Evolutionary conservation across 2,797 vertebrate species (phyloP).

Genomic region (Gymnocypris eckloni): DNA sequence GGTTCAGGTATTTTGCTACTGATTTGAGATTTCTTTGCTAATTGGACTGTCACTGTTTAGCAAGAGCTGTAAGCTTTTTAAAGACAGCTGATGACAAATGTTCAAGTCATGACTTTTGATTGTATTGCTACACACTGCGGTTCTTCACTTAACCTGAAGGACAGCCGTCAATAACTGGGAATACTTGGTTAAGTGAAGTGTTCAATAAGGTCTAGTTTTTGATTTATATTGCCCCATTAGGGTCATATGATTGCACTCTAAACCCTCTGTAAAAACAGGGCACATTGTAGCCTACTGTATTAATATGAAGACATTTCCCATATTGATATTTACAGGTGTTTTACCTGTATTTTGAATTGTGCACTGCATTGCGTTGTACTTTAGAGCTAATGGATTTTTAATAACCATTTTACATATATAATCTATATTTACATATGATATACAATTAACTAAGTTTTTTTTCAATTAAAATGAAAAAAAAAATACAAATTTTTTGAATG

Average conservation of each 20-base stretch:
- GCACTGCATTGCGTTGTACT: background rate
- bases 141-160: conserved; percentile 7
- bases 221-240: background rate
- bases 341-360: background rate
- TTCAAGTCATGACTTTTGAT: conserved; percentile 47
- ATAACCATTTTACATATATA: too few species aligned
- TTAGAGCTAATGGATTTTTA: background rate
- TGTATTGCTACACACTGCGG: background rate
- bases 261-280: too few species aligned
- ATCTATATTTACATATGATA: too few species aligned
- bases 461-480: background rate
- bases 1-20: conserved; percentile 63
- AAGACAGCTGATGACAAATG: conserved; percentile 61
- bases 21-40: conserved; percentile 72
- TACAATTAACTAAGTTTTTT: background rate
- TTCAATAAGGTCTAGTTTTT: background rate
- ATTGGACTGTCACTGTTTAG: conserved; percentile 70
- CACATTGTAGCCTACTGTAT: too few species aligned
- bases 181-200: background rate
- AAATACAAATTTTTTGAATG: too few species aligned
- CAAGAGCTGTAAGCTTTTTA: conserved; percentile 67
- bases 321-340: background rate
- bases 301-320: too few species aligned
- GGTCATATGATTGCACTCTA: background rate
- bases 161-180: background rate